Evolutionary conservation across 2,797 vertebrate species (phyloP), one percentile per base, ranked within the genome.

Genomic region (Pseudochirops cupreus): DNA sequence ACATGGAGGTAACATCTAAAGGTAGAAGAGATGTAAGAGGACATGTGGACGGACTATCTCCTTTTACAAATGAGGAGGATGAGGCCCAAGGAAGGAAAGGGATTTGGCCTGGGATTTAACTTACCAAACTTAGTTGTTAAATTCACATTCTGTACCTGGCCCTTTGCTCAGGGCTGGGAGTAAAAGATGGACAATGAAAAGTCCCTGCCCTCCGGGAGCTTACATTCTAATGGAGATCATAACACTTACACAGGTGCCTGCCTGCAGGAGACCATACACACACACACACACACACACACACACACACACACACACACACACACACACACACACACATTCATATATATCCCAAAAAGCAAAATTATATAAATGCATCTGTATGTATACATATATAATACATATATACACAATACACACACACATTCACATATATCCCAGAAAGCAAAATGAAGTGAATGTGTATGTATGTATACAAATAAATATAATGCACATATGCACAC

Each of bases 1-100:
- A 90, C 74, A 93, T 92, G 14, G 54, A 95, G 67, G 46, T 95
- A 94, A 46, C 24, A 33, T 46, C 82, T 91, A 56, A 16, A 12
- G 62, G 55, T 13, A 39, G 91, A 92, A 91, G 55, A 55, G 1
- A 62, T 50, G 58, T 91, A 10, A 29, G 50, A 53, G 53, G n/a
- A 7, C n/a, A 46, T 7, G 4, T 82, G 13, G 59, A 0, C 31
- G 5, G 26, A 62, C 59, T 31, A 29, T 12, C n/a, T 82, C n/a
- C 67, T 39, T 82, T 82, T 39, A 21, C n/a, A 39, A 39, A 82
- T 82, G n/a, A 24, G 18, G 18, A 82, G 18, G n/a, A 21, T 46
- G 67, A 82, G n/a, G 28, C 5, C 67, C n/a, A 39, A 5, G 18
- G 67, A 82, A 9, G 18, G n/a, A 82, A 82, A 82, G 16, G 39